These are phyloP conservation scores for Carabus problematicus DNA, from an alignment of 2,888 invertebrate species.

Conservation along the genomic window DNA sequence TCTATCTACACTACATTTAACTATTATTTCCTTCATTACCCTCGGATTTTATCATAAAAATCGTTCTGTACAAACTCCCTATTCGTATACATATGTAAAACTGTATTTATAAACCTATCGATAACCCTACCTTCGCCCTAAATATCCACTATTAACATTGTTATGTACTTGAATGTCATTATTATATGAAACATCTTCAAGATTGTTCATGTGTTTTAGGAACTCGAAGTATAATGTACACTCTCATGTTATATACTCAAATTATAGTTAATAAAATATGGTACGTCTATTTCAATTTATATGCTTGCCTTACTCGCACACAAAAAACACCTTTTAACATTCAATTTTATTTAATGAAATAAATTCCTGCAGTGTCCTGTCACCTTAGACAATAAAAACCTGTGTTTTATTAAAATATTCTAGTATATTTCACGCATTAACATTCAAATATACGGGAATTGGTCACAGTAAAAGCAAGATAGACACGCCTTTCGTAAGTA, in stretches of 20 bases:
- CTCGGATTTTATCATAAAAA: background rate
- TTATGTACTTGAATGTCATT: conserved; percentile 42
- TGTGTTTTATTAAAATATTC: too few relatives aligned
- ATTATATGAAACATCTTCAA: conserved; percentile 36
- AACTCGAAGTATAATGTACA: conserved; percentile 35
- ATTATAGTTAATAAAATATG: conserved; percentile 41
- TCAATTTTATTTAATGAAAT: too few relatives aligned
- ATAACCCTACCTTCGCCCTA: background rate
- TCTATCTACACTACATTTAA: background rate
- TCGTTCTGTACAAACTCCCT: background rate
- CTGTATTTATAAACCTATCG: conserved; percentile 32
- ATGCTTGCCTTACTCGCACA: conserved; percentile 15
- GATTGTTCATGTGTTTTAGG: conserved; percentile 39
- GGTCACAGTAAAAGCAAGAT: too few relatives aligned
- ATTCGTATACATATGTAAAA: conserved; percentile 5
- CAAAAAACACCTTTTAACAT: background rate
- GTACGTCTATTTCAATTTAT: conserved; percentile 39
- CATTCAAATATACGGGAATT: too few relatives aligned
- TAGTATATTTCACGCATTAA: too few relatives aligned
- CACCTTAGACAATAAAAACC: too few relatives aligned
- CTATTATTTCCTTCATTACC: background rate
- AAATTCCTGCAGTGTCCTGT: too few relatives aligned
- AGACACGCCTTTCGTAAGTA: too few relatives aligned
- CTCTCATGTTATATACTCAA: conserved; percentile 40
- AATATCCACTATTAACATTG: conserved; percentile 38